These are phyloP conservation scores for Anneissia japonica DNA, from an alignment of 35 echinoderm and acorn worm genomes.

Conservation along the genomic window DNA sequence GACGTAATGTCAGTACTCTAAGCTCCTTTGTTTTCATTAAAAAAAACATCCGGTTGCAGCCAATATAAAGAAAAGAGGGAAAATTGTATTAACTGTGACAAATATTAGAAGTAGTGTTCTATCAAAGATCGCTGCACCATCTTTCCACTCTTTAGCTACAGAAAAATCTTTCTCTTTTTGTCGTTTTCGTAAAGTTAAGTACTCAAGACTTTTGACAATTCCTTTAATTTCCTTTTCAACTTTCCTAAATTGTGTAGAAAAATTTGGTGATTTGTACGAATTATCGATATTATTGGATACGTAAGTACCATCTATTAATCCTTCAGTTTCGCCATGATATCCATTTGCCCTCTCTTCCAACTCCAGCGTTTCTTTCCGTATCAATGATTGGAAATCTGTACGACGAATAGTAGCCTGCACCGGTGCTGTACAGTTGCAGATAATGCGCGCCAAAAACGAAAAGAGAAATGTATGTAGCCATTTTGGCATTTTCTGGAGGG, in stretches of 20 bases:
- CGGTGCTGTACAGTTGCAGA: conserved; percentile 1
- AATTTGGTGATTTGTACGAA: background rate
- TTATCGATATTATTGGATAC: background rate
- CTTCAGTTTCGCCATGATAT: background rate
- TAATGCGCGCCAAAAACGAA: conserved; percentile 14
- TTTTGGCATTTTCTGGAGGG: conserved; percentile 32
- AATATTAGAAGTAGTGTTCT: conserved; percentile 38
- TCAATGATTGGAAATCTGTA: background rate
- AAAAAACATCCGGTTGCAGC: background rate
- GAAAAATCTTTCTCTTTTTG: conserved; percentile 27
- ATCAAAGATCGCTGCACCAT: conserved; percentile 49
- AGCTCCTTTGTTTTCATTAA: background rate
- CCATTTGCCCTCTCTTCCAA: background rate
- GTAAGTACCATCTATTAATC: background rate
- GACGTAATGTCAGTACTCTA: no score
- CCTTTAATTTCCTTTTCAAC: conserved; percentile 35
- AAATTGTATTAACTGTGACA: conserved; percentile 22
- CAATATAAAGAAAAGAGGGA: conserved; percentile 52
- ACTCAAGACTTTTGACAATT: conserved; percentile 17
- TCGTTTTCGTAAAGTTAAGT: conserved; percentile 38
- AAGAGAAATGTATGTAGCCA: conserved; percentile 47
- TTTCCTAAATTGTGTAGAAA: background rate
- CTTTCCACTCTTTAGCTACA: conserved; percentile 39
- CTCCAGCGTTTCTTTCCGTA: background rate
- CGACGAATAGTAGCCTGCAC: background rate